Percentiles rank a stretch among this genome's conserved stretches.
Evolutionary conservation across 2,888 invertebrate species (phyloP).

Genomic region (Tineola bisselliella): DNA sequence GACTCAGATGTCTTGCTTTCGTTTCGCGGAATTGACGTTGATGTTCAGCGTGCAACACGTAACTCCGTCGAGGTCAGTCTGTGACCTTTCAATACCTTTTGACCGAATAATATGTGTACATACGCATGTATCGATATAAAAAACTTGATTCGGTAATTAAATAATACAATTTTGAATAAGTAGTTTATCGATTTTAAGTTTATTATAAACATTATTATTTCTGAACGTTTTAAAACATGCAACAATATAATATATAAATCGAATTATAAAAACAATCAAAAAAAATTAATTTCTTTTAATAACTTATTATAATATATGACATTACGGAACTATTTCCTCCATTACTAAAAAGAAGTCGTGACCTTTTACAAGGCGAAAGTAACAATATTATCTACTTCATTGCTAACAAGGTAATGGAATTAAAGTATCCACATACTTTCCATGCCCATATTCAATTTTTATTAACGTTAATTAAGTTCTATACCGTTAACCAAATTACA

Average conservation of each 20-base stretch:
- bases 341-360: background rate
- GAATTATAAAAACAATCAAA: background rate
- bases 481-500: too few relatives aligned
- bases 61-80: background rate
- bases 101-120: background rate
- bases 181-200: too few relatives aligned
- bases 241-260: background rate
- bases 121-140: too few relatives aligned
- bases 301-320: too few relatives aligned
- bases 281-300: too few relatives aligned
- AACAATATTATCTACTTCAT: background rate
- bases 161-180: too few relatives aligned
- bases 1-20: slow-evolving; percentile 1
- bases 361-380: background rate
- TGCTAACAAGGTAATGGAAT: background rate
- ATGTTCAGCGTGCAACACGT: background rate
- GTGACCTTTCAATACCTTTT: background rate
- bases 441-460: too few relatives aligned
- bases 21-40: slow-evolving; percentile 11
- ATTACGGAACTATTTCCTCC: background rate
- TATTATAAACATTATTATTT: too few relatives aligned
- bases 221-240: too few relatives aligned
- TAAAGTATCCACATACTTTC: too few relatives aligned
- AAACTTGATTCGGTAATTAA: too few relatives aligned
- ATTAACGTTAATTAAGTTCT: too few relatives aligned